Evolutionary conservation across 2,113 vertebrate genomes (phyloP), one percentile per base, ranked within the genome.

Genomic region (Lagenorhynchus albirostris): DNA sequence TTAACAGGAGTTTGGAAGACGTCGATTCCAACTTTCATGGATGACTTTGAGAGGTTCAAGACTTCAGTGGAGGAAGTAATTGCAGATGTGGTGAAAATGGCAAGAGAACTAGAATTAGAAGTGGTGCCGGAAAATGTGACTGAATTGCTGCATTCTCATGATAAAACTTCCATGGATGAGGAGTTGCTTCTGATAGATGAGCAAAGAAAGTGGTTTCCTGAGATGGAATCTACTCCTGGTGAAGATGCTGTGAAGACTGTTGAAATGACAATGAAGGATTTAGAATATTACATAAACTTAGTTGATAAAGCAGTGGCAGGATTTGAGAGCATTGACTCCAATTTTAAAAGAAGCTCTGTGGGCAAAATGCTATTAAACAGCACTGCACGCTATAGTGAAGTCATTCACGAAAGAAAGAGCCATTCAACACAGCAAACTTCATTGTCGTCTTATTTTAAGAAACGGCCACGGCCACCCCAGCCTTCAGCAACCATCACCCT

Each of bases 171-270:
- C 41, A 41, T 41, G 41, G 41, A 7, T 41, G 41, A 41, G 41
- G 41, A 41, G 41, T 41, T 41, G 41, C 41, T 41, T 41, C 41
- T 41, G 41, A 41, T 41, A 6, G 41, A 6, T 41, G 41, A 41
- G 41, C 41, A 41, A 41, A 41, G 41, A 41, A 41, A 41, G 41
- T 41, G 41, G 41, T 41, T 41, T 41, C 41, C 41, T 41, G 41
- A 41, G 41, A 41, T 41, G 41, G 41, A 41, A 41, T 41, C 41
- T 41, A 41, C 53, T 55, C 33, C 53, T 80, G 53, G 50, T 26
- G 53, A 80, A 0, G 21, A 80, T 10, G 33, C n/a, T 80, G 36
- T 26, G 4, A 58, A 80, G 21, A 80, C 0, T 1, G 21, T 1
- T 26, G 21, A 36, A 25, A 38, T 38, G 53, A 80, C n/a, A 80